Base-by-base conservation (phyloP, 2,113 vertebrate species). In the Heterotis niloticus region DNA sequence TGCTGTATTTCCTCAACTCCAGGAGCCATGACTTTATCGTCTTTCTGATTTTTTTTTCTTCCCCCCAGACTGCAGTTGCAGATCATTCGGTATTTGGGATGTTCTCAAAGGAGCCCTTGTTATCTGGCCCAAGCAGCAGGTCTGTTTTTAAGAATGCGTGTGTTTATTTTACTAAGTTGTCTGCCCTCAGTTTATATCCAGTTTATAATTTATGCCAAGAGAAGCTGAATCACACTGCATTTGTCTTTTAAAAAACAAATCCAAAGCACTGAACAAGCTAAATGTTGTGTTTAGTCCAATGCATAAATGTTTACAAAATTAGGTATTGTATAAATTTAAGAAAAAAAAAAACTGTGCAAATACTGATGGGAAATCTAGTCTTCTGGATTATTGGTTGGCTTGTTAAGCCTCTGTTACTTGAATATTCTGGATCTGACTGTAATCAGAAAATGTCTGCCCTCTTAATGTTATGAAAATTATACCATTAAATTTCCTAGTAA, bases 31-130 rank as follows among this genome's bases (percentile, higher is more conserved):
- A 26, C 28, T 65, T 67, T 23, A 20, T 59, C 18, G 52, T 24
- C 29, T n/a, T 23, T 52, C 52, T 57, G 26, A 81, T 82, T 86
- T 20, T 82, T 0, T 89, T 92, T 60, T n/a, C n/a, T n/a, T n/a
- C n/a, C n/a, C n/a, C n/a, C 34, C 86, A 97, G 96, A 94, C 94
- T 81, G 82, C 91, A 74, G 78, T 92, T 79, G 81, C 90, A 67
- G 91, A 92, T 12, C 81, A 83, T 59, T 66, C 5, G 64, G 82
- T 88, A 76, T 91, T 92, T n/a, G 81, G 81, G 17, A 81, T 81
- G 74, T 51, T 88, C 69, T 67, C 82, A 83, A 92, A 90, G 85
- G 90, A 92, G 77, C 80, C 86, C 0, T 85, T 84, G 78, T 80
- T 64, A 0, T 5, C 79, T 57, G 54, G 87, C 82, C 85, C 82